Evolutionary conservation across 2,113 vertebrate genomes (phyloP), one percentile per base, ranked within the genome.

Genomic region (Ceuthmochares aereus): DNA sequence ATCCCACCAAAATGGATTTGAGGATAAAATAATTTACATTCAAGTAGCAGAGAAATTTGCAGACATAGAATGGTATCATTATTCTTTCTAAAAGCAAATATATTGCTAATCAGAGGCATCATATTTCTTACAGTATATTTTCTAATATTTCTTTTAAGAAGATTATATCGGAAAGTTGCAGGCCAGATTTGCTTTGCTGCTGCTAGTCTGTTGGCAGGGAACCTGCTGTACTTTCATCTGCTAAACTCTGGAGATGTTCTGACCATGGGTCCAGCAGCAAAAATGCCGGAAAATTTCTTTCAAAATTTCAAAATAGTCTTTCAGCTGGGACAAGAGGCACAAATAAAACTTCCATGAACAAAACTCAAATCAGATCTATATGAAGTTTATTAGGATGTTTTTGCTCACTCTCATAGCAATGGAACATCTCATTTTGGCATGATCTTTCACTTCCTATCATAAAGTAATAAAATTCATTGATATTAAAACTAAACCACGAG

Each of bases 231-330:
- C 56, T 70, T 27, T 23, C 2, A 10, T 20, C 22, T 80, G 47
- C 32, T 80, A 56, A 59, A 20, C 36, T 55, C 32, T 52, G 37
- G 32, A 43, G 8, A 60, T 64, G 29, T 27, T 87, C 32, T 10
- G 15, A 19, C 12, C 0, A 0, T 16, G 16, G 36, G 54, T n/a
- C 16, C 63, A 25, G 27, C 29, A 73, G 16, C 12, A 81, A 26
- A 80, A 68, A 1, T 11, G 11, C 26, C 47, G 45, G 59, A 20
- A 69, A 73, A 42, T 9, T 1, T 59, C 79, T 59, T 51, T 10
- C 17, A 47, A 72, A 82, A 66, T 58, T 82, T 66, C 20, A 43
- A 20, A 47, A 42, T 29, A 27, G 15, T 47, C 4, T 82, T 43
- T 55, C 4, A 22, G 21, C 45, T 47, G 40, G 34, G 25, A 52